phyloP scores from a whole-genome alignment of 2,888 invertebrate genomes.

The Hemaris fuciformis region DNA sequence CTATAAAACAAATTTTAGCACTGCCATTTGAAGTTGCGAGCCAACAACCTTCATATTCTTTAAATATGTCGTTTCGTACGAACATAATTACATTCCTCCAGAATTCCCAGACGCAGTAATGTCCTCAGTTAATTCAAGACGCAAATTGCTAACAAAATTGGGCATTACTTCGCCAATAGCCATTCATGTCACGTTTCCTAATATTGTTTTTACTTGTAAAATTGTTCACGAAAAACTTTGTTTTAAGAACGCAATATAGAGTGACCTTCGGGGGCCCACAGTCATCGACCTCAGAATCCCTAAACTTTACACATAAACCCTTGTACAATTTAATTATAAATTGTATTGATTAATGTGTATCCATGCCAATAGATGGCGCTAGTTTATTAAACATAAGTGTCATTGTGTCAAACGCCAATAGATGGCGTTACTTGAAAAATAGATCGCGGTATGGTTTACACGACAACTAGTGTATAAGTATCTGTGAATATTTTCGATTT shows the following conservation, averaged over 20 bases:
- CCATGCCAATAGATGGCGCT: too few species aligned
- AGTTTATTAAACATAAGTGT: too few species aligned
- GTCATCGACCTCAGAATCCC: conserved; percentile 2
- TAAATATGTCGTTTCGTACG: not conserved
- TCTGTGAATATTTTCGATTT: too few species aligned
- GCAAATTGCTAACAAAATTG: not conserved
- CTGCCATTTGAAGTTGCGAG: not conserved
- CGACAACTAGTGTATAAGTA: too few species aligned
- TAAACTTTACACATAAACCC: conserved; percentile 8
- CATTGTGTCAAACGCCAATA: too few species aligned
- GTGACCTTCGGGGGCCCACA: not conserved
- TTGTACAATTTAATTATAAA: too few species aligned
- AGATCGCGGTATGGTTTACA: too few species aligned
- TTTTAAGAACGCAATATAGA: conserved; percentile 1
- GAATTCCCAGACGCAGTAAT: not conserved
- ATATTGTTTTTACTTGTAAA: conserved; percentile 1
- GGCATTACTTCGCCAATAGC: not conserved
- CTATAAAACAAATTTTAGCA: not conserved
- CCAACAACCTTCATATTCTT: not conserved
- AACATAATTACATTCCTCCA: not conserved
- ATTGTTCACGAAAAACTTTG: not conserved
- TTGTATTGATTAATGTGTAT: too few species aligned
- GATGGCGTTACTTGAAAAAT: too few species aligned
- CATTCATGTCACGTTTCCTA: not conserved
- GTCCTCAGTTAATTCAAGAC: not conserved